Evolutionary conservation across 2,888 invertebrate genomes (phyloP).

Genomic region (Cerastis leucographa): DNA sequence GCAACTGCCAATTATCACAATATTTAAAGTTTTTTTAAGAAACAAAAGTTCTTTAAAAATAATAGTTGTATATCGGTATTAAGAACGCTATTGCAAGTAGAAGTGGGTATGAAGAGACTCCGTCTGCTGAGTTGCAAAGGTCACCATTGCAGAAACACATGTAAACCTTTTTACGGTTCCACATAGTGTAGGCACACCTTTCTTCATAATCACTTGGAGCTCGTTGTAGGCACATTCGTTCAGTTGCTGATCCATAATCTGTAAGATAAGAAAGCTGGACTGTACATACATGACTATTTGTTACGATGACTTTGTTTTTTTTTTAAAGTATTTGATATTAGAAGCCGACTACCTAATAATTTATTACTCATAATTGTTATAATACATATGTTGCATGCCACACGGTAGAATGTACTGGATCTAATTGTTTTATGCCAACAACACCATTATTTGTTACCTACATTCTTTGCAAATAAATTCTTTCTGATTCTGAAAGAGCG

Average conservation of each 20-base stretch:
- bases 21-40: constrained; percentile 18
- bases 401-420: too few species aligned
- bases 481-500: too few species aligned
- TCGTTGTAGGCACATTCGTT: constrained; percentile 96
- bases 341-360: too few species aligned
- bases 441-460: too few species aligned
- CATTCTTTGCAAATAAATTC: too few species aligned
- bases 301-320: too few species aligned
- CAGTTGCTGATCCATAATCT: constrained; percentile 97
- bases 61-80: constrained; percentile 70
- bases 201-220: constrained; percentile 97
- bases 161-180: constrained; percentile 95
- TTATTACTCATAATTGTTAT: too few species aligned
- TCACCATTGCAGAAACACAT: constrained; percentile 98
- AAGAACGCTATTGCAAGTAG: constrained; percentile 71
- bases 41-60: constrained; percentile 27
- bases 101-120: constrained; percentile 65
- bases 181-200: constrained; percentile 96
- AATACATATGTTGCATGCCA: too few species aligned
- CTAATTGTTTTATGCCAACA: too few species aligned
- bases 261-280: constrained; percentile 64
- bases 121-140: constrained; percentile 93
- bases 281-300: too few species aligned
- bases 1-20: constrained; percentile 46
- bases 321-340: too few species aligned